Evolutionary conservation across 2,113 vertebrate species (phyloP).

Genomic region (Centrocercus urophasianus): DNA sequence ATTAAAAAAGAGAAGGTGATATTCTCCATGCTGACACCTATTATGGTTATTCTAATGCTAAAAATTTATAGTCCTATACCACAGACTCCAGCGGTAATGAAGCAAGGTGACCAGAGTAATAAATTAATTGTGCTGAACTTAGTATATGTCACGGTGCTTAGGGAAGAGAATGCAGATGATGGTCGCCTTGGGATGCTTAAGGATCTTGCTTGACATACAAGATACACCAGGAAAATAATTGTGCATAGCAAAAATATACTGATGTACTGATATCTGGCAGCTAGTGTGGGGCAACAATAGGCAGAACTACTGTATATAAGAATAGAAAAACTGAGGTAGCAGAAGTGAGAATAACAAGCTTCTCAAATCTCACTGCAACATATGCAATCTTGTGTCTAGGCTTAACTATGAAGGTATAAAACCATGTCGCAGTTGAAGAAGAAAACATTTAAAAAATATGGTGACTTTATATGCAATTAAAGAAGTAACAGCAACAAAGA

Average conservation of each 20-base stretch:
- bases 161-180: not conserved
- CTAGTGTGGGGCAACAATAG: not conserved
- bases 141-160: not conserved
- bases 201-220: not conserved
- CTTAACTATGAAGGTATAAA: not conserved
- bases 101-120: slow-evolving; percentile 18
- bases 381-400: not conserved
- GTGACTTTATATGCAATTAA: not conserved
- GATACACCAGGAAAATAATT: slow-evolving; percentile 3
- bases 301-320: not conserved
- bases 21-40: not conserved
- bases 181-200: not conserved
- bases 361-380: not conserved
- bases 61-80: not conserved
- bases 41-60: not conserved
- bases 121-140: slow-evolving; percentile 1
- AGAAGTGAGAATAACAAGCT: not conserved
- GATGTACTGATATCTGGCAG: not conserved
- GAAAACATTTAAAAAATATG: not conserved
- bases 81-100: not conserved
- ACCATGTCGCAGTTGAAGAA: not conserved
- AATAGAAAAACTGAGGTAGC: not conserved
- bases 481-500: not conserved
- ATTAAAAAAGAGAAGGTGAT: not conserved
- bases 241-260: not conserved